These are phyloP conservation scores for Thelaira solivaga DNA, from an alignment of 2,888 invertebrate species.

Conservation along the genomic window DNA sequence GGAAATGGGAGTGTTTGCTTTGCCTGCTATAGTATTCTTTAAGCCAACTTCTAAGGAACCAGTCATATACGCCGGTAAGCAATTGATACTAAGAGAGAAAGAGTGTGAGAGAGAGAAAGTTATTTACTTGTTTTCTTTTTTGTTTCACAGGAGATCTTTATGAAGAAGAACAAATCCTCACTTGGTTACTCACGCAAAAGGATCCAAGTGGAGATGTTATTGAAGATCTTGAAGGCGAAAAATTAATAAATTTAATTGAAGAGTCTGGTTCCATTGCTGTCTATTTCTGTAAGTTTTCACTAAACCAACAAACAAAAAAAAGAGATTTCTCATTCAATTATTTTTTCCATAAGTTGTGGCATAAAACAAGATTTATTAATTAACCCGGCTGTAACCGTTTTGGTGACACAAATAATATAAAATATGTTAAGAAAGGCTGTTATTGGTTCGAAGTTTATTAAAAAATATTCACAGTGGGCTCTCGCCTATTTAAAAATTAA, in stretches of 20 bases:
- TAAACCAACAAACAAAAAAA: too few relatives aligned
- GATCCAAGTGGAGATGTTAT: slow-evolving; percentile 94
- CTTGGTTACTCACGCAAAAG: slow-evolving; percentile 93
- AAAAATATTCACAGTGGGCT: too few relatives aligned
- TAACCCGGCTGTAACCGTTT: slow-evolving; percentile 73
- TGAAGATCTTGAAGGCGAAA: slow-evolving; percentile 90
- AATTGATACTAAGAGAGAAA: too few relatives aligned
- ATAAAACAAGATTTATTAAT: slow-evolving; percentile 38
- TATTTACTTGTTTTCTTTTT: neutral
- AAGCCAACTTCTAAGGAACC: slow-evolving; percentile 92
- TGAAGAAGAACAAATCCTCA: slow-evolving; percentile 91
- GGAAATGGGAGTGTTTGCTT: slow-evolving; percentile 91
- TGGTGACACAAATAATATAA: slow-evolving; percentile 68
- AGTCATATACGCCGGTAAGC: slow-evolving; percentile 90
- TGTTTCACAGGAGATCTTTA: slow-evolving; percentile 84
- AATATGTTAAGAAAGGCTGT: too few relatives aligned
- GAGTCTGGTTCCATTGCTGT: slow-evolving; percentile 90
- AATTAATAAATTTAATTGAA: slow-evolving; percentile 85
- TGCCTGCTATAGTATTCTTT: slow-evolving; percentile 94
- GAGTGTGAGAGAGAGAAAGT: neutral
- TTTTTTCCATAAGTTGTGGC: too few relatives aligned
- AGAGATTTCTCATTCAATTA: neutral
- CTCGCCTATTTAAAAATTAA: too few relatives aligned
- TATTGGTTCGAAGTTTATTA: too few relatives aligned
- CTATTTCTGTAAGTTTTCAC: slow-evolving; percentile 90